These are phyloP conservation scores for Drosophila anomelani DNA, from an alignment of 2,888 invertebrate genomes.

Conservation along the genomic window DNA sequence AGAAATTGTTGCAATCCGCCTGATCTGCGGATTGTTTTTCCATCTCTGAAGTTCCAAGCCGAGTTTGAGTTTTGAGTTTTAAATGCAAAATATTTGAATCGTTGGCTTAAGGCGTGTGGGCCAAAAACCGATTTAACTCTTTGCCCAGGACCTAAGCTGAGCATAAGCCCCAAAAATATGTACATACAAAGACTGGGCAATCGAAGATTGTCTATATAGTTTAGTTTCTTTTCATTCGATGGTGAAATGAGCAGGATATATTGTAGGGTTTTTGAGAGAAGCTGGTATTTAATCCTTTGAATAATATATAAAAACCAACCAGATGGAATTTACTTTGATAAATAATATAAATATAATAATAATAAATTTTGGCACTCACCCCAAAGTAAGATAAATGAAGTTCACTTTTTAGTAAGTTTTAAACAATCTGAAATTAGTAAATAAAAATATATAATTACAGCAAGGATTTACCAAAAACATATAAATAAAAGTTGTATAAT, in stretches of 20 bases:
- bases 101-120: slow-evolving; percentile 51
- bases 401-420: too few relatives aligned
- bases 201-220: slow-evolving; percentile 8
- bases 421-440: background rate
- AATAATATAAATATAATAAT: background rate
- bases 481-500: too few relatives aligned
- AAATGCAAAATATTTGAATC: slow-evolving; percentile 68
- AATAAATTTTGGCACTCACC: background rate
- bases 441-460: background rate
- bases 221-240: background rate
- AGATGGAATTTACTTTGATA: background rate
- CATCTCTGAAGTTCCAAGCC: background rate
- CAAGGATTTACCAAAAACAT: too few relatives aligned
- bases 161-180: slow-evolving; percentile 69
- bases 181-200: slow-evolving; percentile 34
- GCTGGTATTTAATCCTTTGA: background rate
- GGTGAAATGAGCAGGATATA: slow-evolving; percentile 33
- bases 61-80: slow-evolving; percentile 20
- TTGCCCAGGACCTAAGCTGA: slow-evolving; percentile 61
- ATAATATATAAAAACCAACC: too few relatives aligned
- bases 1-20: slow-evolving; percentile 36
- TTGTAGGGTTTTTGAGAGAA: background rate
- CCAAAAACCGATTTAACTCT: slow-evolving; percentile 67
- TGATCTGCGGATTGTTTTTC: slow-evolving; percentile 38
- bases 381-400: background rate